A percentile compares a stretch with the other conserved stretches of the same genome.
Conservation (phyloP, 1,140 invertebrate genomes). For the Penaeus chinensis region DNA sequence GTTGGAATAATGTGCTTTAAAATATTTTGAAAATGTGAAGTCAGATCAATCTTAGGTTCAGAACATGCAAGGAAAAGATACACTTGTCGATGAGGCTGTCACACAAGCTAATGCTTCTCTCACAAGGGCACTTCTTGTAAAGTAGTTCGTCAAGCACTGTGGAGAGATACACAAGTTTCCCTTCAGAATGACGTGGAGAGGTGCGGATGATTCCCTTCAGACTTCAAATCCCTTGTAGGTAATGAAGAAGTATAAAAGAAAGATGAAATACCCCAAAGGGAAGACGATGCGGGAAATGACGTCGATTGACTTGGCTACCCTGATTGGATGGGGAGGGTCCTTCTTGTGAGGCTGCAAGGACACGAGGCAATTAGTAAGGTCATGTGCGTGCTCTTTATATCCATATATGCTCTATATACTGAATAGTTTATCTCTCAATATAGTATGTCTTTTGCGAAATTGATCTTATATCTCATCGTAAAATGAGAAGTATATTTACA, state of each 20-base stretch:
- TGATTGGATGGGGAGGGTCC: slow-evolving; percentile 89
- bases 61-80: slow-evolving; percentile 23
- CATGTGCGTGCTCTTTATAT: too few relatives aligned
- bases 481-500: too few relatives aligned
- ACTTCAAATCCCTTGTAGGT: slow-evolving; percentile 79
- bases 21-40: slow-evolving; percentile 24
- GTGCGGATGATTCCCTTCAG: background rate
- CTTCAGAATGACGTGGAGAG: background rate
- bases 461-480: too few relatives aligned
- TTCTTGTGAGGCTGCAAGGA: slow-evolving; percentile 84
- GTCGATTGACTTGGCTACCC: slow-evolving; percentile 93
- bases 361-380: slow-evolving; percentile 5
- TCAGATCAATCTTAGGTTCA: background rate
- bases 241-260: slow-evolving; percentile 94
- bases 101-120: background rate
- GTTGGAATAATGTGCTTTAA: slow-evolving; percentile 8
- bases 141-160: slow-evolving; percentile 6
- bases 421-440: too few relatives aligned
- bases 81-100: slow-evolving; percentile 18
- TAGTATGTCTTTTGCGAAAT: too few relatives aligned
- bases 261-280: slow-evolving; percentile 89
- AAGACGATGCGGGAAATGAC: slow-evolving; percentile 92
- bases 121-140: slow-evolving; percentile 9
- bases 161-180: background rate
- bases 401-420: too few relatives aligned